phyloP scores from a whole-genome alignment of 2,797 vertebrate genomes.

The Gouania willdenowi region DNA sequence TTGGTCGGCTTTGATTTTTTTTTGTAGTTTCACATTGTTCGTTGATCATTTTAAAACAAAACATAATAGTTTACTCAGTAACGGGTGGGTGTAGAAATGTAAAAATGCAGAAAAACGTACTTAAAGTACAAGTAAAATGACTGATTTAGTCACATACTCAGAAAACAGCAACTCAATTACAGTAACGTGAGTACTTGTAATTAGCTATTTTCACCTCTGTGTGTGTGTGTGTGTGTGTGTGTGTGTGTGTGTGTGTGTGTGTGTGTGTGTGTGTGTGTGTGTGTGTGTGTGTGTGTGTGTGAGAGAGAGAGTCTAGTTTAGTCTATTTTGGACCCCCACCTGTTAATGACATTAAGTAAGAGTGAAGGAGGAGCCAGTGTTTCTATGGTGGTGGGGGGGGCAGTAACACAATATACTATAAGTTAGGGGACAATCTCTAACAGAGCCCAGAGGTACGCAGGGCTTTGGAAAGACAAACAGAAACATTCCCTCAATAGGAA shows the following conservation, averaged over 20 bases:
- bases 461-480: not conserved
- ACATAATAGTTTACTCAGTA: no score
- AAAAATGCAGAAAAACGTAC: no score
- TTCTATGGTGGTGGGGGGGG: conserved; percentile 36
- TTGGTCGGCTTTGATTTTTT: no score
- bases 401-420: conserved; percentile 41
- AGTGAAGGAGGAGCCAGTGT: conserved; percentile 55
- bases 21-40: no score
- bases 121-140: no score
- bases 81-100: no score
- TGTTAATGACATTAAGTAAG: conserved; percentile 80
- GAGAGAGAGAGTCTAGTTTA: conserved; percentile 13
- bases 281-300: conserved; percentile 7
- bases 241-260: conserved; percentile 21
- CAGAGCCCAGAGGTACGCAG: not conserved
- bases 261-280: conserved; percentile 21
- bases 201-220: no score
- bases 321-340: conserved; percentile 80
- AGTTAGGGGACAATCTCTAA: conserved; percentile 19
- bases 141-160: no score
- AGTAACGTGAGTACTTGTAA: no score
- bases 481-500: no score
- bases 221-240: conserved; percentile 22
- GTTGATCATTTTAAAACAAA: no score
- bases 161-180: no score